Conservation (phyloP, 2,888 invertebrate genomes). For the Endotricha flammealis region DNA sequence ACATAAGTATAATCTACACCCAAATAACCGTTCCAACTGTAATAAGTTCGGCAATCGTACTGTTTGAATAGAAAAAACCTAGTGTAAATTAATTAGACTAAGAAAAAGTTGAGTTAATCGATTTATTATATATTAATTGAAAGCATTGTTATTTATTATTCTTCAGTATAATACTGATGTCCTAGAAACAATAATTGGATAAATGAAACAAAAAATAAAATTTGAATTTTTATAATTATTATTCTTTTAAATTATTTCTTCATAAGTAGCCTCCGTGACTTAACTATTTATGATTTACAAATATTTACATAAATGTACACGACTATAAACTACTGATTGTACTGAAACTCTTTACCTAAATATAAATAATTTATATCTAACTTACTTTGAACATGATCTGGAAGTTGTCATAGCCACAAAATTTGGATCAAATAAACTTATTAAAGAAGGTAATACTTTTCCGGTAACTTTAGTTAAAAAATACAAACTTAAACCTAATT, state of each 20-base stretch:
- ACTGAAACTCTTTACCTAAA: constrained; percentile 13
- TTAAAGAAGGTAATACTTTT: constrained; percentile 70
- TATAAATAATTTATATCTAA: constrained; percentile 18
- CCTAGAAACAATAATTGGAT: constrained; percentile 7
- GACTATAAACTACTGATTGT: constrained; percentile 12
- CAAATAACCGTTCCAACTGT: no score
- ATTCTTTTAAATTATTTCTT: constrained; percentile 38
- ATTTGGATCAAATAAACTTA: constrained; percentile 57
- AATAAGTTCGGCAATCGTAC: no score
- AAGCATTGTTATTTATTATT: no score
- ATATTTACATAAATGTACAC: constrained; percentile 57
- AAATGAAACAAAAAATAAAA: constrained; percentile 39
- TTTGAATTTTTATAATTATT: constrained; percentile 37
- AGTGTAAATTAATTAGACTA: no score
- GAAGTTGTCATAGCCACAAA: constrained; percentile 55
- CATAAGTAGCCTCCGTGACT: constrained; percentile 59
- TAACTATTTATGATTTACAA: constrained; percentile 33
- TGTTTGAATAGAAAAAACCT: no score
- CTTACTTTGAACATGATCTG: constrained; percentile 36
- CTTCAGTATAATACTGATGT: no score
- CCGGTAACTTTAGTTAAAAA: constrained; percentile 73
- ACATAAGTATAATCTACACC: no score
- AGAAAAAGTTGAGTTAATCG: no score
- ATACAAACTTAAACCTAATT: constrained; percentile 44
- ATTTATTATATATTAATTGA: no score